Conservation (phyloP, 1,140 invertebrate genomes). For the Drosophila truncata region DNA sequence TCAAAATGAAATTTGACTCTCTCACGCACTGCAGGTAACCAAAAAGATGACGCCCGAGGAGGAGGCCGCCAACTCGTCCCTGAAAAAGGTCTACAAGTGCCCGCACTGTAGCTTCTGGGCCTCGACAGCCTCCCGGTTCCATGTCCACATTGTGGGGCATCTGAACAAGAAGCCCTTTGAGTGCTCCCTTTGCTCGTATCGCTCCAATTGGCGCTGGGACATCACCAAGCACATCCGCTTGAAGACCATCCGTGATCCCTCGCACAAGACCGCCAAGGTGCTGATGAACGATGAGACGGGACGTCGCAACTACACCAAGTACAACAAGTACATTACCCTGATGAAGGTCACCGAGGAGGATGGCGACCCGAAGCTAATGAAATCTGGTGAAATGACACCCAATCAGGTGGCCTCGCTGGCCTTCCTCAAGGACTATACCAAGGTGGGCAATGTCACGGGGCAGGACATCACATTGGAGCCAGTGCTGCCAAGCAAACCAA, state of each 20-base stretch:
- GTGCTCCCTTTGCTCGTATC: conserved; percentile 96
- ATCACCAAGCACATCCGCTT: conserved; percentile 97
- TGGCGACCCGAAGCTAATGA: conserved; percentile 85
- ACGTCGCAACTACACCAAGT: conserved; percentile 95
- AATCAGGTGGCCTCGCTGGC: conserved; percentile 84
- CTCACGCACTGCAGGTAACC: conserved; percentile 85
- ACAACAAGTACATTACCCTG: conserved; percentile 94
- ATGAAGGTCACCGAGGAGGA: conserved; percentile 87
- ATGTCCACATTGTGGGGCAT: conserved; percentile 96
- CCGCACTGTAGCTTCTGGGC: conserved; percentile 96
- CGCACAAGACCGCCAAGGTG: conserved; percentile 92
- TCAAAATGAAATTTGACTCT: conserved; percentile 85
- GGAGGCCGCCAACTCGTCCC: conserved; percentile 85
- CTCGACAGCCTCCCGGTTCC: conserved; percentile 95
- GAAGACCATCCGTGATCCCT: conserved; percentile 93
- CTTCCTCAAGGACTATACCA: conserved; percentile 79
- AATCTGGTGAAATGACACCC: conserved; percentile 85
- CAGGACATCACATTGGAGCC: conserved; percentile 79
- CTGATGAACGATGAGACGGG: conserved; percentile 96
- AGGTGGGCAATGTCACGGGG: conserved; percentile 48
- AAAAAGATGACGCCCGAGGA: conserved; percentile 85
- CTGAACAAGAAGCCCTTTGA: conserved; percentile 97
- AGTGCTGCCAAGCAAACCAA: conserved; percentile 56
- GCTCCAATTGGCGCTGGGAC: conserved; percentile 98
- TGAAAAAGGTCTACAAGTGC: conserved; percentile 93